Base-by-base conservation (phyloP, 2,797 vertebrate genomes). In the Chelonia mydas region DNA sequence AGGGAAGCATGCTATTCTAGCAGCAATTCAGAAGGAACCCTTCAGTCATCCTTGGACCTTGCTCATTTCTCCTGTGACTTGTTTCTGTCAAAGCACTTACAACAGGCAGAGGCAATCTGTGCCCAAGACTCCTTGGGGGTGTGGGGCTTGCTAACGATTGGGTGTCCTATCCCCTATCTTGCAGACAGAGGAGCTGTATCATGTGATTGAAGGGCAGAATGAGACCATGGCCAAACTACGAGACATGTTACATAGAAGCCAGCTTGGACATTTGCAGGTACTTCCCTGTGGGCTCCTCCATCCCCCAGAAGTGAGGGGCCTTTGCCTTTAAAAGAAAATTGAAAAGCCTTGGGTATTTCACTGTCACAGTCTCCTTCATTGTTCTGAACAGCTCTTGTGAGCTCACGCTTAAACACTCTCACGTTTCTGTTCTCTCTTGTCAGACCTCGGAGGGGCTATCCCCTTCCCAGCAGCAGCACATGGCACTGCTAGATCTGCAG, bases 201-300 rank as follows among this genome's bases (percentile, higher is more conserved):
- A 74, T 54, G 98, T 99, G 84, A 98, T 99, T 0, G 98, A 99
- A 81, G 98, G 99, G 77, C 99, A 99, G 97, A 99, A 99, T 12
- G 98, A 98, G 95, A 99, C 98, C 65, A 95, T 99, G 97, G 96
- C 97, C 92, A 99, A 99, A 91, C 98, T 99, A 68, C 98, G 97
- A 95, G 98, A 99, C 37, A 98, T 98, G 95, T 95, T 99, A 72
- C 98, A 98, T 90, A 98, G 97, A 94, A 99, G 96, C 97, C 99
- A 99, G 85, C 97, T 99, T n/a, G 96, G 98, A 89, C 98, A 99
- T 10, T 93, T 98, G 89, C 98, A 99, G 96, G 99, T 99, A 97
- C 0, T 86, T 90, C 78, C 49, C 54, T 82, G 25, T 77, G 74
- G 68, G 68, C 5, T 37, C 37, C 37, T 23, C 37, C 9, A 9